Evolutionary conservation across 2,113 vertebrate species (phyloP), one percentile per base, ranked within the genome.

Genomic region (Odontesthes bonariensis): DNA sequence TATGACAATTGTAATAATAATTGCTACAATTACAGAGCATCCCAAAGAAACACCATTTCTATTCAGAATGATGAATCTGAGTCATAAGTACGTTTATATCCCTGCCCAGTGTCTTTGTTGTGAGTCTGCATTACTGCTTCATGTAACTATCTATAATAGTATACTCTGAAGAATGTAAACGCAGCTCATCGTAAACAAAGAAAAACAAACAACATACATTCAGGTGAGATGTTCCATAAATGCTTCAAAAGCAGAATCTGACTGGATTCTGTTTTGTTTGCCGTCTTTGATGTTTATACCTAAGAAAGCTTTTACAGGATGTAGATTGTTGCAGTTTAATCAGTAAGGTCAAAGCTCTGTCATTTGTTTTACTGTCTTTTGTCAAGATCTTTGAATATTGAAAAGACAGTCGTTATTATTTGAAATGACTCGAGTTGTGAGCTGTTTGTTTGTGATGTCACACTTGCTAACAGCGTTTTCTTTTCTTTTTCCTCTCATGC

Each of bases 401-500:
- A n/a, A 12, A 3, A 10, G 27, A 20, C 61, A 67, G 19, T 44
- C 44, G 33, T 7, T 31, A 14, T 27, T 23, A 2, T 13, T 59
- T n/a, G 8, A 12, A 46, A 12, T 17, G 7, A 32, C 1, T 23
- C 8, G 8, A 11, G 11, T 33, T 6, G 2, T 14, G 6, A 59
- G 56, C 3, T 16, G 17, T 17, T 19, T 40, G 16, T 40, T 19
- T 70, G 22, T 59, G 27, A n/a, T n/a, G 38, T 57, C 52, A 6
- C 19, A 63, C 54, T 49, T 2, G 6, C 64, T 79, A 66, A 79
- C 46, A 4, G 33, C 66, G n/a, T 67, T 57, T 19, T 69, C 19
- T 19, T 58, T 40, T 52, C 2, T 42, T 32, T 55, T 66, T 4
- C 73, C 3, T 62, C 49, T 20, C 1, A 13, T 57, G 47, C 47